Percentiles rank a stretch among this genome's conserved stretches.
Conservation (phyloP, 2,888 invertebrate genomes). For the Andrena praecox region DNA sequence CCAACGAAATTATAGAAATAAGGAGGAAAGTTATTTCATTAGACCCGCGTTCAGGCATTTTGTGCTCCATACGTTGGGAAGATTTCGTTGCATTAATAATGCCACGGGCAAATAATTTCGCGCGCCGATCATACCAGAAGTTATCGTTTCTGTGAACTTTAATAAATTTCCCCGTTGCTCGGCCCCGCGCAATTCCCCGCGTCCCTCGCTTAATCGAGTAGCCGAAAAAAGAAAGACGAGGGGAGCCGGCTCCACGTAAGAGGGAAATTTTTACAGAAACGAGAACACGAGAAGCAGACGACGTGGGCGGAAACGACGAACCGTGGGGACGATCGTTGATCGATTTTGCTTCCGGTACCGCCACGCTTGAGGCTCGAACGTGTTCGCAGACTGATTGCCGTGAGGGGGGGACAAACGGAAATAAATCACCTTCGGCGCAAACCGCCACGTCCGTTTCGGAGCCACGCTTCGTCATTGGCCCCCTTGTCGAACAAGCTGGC, state of each 20-base stretch:
- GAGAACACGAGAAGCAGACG: conserved; percentile 13
- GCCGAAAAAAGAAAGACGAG: not conserved
- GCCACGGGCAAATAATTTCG: conserved; percentile 35
- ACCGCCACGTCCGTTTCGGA: conserved; percentile 20
- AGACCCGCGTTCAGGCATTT: conserved; percentile 20
- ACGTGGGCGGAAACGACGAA: conserved; percentile 30
- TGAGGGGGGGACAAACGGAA: conserved; percentile 53
- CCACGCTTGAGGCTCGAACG: conserved; percentile 33
- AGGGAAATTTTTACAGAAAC: conserved; percentile 21
- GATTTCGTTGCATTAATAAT: conserved; percentile 23
- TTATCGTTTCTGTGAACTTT: conserved; percentile 34
- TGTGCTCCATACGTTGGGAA: conserved; percentile 40
- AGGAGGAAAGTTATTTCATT: conserved; percentile 50
- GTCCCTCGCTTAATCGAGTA: not conserved
- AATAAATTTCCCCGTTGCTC: conserved; percentile 19
- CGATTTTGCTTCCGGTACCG: conserved; percentile 18
- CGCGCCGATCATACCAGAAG: conserved; percentile 24
- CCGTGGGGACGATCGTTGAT: conserved; percentile 26
- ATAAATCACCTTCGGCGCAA: conserved; percentile 56
- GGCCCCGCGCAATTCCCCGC: not conserved
- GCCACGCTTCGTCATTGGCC: conserved; percentile 37
- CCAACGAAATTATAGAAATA: conserved; percentile 20
- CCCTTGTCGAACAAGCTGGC: conserved; percentile 39
- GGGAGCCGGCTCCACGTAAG: not conserved
- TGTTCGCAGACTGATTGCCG: conserved; percentile 50